Base-by-base conservation (phyloP, 2,797 vertebrate species). In the Falco berigora region DNA sequence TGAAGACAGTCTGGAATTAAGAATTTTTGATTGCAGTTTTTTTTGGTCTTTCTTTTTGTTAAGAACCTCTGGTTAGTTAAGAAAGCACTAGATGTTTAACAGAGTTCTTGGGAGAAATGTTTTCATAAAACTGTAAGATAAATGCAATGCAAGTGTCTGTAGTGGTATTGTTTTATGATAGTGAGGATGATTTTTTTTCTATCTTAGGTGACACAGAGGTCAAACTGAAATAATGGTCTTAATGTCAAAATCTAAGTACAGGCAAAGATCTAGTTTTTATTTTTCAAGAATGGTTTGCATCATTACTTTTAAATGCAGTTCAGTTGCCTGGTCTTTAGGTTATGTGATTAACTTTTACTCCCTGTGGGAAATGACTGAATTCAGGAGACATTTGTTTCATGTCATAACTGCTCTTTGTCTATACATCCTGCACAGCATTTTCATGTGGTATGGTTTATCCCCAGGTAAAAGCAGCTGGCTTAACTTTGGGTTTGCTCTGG, bases 321-420 rank as follows among this genome's bases (percentile, higher is more conserved):
- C 24, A 49, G 25, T 95, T 96, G 77, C 71, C 91, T 93, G 90
- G 12, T 92, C 86, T 88, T 88, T 71, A 61, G 63, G 84, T 87
- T 92, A 52, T 18, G 63, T 87, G 95, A 92, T 94, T 90, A 90
- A 59, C 77, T 96, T 94, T 81, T 93, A 17, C n/a, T 92, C 90
- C 77, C 80, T 19, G 34, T 85, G 90, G 94, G 90, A 92, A 95
- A 96, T 94, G 92, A 89, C 93, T 93, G 74, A 94, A 85, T 89
- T 90, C 77, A 62, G 80, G 81, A 94, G 93, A 90, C 86, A 56
- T 95, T 95, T 92, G 59, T 86, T 93, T 90, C 56, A 12, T 85
- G 90, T 88, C 74, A 19, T 63, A 81, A 22, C 62, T 94, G 71
- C 80, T 88, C 52, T 91, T 86, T 87, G 81, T 88, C 85, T 92